Conservation (phyloP, 2,797 vertebrate species). For the Poeciliopsis gracilis region DNA sequence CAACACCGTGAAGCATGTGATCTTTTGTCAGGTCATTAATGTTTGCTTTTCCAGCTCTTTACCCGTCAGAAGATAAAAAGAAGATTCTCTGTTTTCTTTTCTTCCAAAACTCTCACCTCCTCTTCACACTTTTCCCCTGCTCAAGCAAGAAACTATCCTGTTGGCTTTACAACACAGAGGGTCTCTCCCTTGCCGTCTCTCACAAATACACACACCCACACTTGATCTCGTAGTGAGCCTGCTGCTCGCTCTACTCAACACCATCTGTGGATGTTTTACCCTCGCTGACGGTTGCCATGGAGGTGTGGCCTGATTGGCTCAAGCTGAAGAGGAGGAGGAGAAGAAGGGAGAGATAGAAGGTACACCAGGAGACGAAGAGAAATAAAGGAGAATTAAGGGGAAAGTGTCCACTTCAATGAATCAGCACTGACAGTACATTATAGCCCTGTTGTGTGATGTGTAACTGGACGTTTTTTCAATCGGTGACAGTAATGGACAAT, state of each 20-base stretch:
- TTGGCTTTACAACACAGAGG: conserved; percentile 48
- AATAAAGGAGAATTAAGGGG: conserved; percentile 67
- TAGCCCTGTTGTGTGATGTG: conserved; percentile 49
- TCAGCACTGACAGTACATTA: conserved; percentile 79
- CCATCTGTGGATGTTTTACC: conserved; percentile 86
- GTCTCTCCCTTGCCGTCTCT: conserved; percentile 35
- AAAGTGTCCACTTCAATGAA: conserved; percentile 78
- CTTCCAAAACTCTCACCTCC: conserved; percentile 40
- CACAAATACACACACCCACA: conserved; percentile 67
- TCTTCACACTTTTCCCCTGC: conserved; percentile 56
- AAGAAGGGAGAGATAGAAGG: conserved; percentile 46
- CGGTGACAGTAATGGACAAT: conserved; percentile 51
- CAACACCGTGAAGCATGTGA: conserved; percentile 53
- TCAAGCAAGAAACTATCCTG: conserved; percentile 25
- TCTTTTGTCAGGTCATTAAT: conserved; percentile 73
- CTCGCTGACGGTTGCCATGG: conserved; percentile 83
- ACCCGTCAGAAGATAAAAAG: conserved; percentile 42
- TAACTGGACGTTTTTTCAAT: conserved; percentile 58
- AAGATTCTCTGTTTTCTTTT: conserved; percentile 31
- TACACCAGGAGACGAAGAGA: conserved; percentile 49
- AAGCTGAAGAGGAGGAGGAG: conserved; percentile 62
- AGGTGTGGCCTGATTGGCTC: conserved; percentile 83
- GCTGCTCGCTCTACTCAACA: conserved; percentile 77
- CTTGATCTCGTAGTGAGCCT: conserved; percentile 73
- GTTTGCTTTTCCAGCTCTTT: conserved; percentile 73